These are phyloP conservation scores for Cirrhinus molitorella DNA, from an alignment of 2,797 vertebrate species.

Conservation along the genomic window DNA sequence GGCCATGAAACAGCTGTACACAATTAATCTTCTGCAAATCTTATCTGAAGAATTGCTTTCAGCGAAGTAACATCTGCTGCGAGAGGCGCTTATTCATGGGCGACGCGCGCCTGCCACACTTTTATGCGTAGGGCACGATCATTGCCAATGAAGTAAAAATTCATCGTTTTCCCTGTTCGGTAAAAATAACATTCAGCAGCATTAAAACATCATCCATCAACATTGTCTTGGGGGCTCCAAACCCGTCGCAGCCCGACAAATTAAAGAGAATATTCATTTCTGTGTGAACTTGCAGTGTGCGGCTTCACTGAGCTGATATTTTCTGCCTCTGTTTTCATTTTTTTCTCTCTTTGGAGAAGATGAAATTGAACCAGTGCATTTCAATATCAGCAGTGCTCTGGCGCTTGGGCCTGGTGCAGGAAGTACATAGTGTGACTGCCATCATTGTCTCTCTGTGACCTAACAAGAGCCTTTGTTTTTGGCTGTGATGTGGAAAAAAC, in stretches of 20 bases:
- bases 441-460: conserved; percentile 52
- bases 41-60: conserved; percentile 97
- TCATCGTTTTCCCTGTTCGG: conserved; percentile 99
- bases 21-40: conserved; percentile 99
- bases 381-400: conserved; percentile 75
- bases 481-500: background rate
- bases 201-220: conserved; percentile 99
- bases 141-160: conserved; percentile 98
- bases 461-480: conserved; percentile 32
- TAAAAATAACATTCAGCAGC: conserved; percentile 99
- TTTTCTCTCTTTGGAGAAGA: conserved; percentile 65
- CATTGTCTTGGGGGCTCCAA: conserved; percentile 88
- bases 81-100: conserved; percentile 95
- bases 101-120: conserved; percentile 82
- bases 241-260: conserved; percentile 87
- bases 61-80: conserved; percentile 95
- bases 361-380: conserved; percentile 79
- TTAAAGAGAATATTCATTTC: conserved; percentile 97
- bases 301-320: conserved; percentile 78
- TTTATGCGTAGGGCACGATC: conserved; percentile 94
- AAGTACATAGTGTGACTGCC: conserved; percentile 57
- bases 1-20: conserved; percentile 99
- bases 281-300: conserved; percentile 87
- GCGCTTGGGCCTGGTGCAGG: conserved; percentile 70
- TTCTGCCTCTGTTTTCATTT: conserved; percentile 58